phyloP scores from a whole-genome alignment of 1,140 invertebrate genomes.

The Cydia pomonella region DNA sequence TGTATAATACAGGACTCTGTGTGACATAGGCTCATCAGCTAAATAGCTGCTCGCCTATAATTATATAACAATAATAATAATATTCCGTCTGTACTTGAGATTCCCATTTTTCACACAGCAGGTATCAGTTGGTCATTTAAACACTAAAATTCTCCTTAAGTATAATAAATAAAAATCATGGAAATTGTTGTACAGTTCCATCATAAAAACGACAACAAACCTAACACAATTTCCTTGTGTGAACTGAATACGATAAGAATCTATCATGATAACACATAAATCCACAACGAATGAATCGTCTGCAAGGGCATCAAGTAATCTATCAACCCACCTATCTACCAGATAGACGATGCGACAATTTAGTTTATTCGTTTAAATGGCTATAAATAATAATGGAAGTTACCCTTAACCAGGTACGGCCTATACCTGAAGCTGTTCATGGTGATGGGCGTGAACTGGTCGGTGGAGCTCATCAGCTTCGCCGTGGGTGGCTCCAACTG shows the following conservation, averaged over 20 bases:
- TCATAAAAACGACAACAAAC: not conserved
- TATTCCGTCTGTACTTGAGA: no score
- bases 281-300: not conserved
- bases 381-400: no score
- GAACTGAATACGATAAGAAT: not conserved
- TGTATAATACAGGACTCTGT: no score
- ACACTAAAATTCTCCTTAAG: no score
- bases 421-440: conserved; percentile 83
- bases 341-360: not conserved
- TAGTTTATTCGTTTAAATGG: conserved; percentile 9
- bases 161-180: no score
- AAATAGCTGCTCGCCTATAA: no score
- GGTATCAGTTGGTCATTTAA: no score
- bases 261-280: not conserved
- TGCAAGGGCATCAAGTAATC: not conserved
- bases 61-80: no score
- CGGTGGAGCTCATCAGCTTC: conserved; percentile 81
- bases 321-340: not conserved
- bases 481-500: conserved; percentile 76
- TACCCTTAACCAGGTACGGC: conserved; percentile 66
- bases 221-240: not conserved
- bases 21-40: no score
- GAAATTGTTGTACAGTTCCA: not conserved
- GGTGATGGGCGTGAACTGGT: conserved; percentile 84
- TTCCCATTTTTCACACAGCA: no score